Evolutionary conservation across 1,140 invertebrate genomes (phyloP).

Genomic region (Ditylenchus dipsaci): DNA sequence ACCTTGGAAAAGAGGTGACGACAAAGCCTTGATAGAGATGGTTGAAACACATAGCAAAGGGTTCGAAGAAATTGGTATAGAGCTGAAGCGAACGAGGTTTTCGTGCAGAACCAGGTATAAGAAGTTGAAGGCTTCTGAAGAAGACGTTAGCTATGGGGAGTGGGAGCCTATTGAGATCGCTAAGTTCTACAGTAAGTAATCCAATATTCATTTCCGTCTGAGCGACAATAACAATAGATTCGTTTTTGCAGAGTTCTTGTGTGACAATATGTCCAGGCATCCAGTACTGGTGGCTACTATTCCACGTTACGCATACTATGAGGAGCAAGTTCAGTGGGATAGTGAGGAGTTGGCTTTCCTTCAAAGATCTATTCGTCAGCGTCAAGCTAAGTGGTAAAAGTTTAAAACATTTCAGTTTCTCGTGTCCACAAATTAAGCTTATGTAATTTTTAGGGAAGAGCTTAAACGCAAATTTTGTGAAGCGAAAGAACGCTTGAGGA

Average conservation of each 20-base stretch:
- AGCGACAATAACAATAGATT: not conserved
- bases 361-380: not conserved
- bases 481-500: not conserved
- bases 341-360: not conserved
- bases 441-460: not conserved
- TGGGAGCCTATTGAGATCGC: not conserved
- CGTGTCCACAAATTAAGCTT: not conserved
- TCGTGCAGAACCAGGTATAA: not conserved
- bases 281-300: slow-evolving; percentile 17
- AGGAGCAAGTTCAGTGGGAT: slow-evolving; percentile 13
- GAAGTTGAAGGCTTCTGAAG: not conserved
- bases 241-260: not conserved
- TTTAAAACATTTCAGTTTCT: not conserved
- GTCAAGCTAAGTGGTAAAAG: not conserved
- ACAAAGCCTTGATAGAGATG: not conserved
- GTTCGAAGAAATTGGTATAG: not conserved
- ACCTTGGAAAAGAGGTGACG: not conserved
- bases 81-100: not conserved
- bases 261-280: slow-evolving; percentile 10
- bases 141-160: not conserved
- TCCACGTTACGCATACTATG: slow-evolving; percentile 8
- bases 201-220: not conserved
- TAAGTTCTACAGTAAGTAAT: not conserved
- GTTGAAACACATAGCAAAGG: not conserved
- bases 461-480: slow-evolving; percentile 1